These are phyloP conservation scores for Cromileptes altivelis DNA, from an alignment of 2,113 vertebrate species.

Conservation along the genomic window DNA sequence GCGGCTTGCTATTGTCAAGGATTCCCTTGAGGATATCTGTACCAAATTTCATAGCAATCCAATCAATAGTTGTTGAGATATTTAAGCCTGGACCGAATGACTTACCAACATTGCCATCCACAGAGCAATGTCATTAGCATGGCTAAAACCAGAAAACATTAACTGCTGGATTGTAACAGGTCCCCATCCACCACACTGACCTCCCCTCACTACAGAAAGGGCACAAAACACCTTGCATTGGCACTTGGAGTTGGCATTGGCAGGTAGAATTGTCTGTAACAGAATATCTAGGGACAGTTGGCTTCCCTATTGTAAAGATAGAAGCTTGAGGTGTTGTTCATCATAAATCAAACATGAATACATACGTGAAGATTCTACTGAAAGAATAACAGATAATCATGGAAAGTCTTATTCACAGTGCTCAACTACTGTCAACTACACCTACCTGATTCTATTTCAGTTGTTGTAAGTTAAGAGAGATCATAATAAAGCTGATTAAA, in stretches of 20 bases:
- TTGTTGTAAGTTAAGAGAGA: background rate
- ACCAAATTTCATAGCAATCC: background rate
- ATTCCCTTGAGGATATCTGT: too few relatives aligned
- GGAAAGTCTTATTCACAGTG: background rate
- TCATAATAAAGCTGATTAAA: conserved; percentile 6
- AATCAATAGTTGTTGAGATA: background rate
- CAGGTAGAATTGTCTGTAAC: background rate
- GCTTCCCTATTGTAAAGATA: background rate
- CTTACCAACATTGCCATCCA: background rate
- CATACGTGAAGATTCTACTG: background rate
- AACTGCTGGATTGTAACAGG: background rate
- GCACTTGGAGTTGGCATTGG: background rate
- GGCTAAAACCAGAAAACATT: too few relatives aligned
- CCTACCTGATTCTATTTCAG: background rate
- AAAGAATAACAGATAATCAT: background rate
- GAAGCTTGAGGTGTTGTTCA: background rate
- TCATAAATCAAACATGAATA: background rate
- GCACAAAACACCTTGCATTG: background rate
- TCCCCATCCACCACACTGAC: conserved; percentile 1
- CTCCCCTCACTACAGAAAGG: conserved; percentile 20
- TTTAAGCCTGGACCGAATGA: background rate
- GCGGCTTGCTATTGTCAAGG: too few relatives aligned
- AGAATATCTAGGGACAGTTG: background rate
- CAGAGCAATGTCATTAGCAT: background rate
- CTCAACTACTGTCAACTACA: background rate